phyloP scores from a whole-genome alignment of 2,113 vertebrate species.

The Macheiramphus alcinus region DNA sequence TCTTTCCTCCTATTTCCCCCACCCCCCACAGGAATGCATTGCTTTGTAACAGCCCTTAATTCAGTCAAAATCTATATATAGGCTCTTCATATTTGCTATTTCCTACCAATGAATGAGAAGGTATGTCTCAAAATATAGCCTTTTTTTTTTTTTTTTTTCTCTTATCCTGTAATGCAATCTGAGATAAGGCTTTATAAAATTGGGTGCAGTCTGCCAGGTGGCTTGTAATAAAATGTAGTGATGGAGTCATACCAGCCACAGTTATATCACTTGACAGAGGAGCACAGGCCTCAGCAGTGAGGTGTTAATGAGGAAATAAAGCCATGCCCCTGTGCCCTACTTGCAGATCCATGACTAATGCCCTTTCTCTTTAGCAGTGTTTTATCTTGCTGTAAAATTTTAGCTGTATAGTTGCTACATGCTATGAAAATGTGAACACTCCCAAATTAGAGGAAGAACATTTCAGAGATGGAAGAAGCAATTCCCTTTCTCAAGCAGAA shows the following conservation, averaged over 20 bases:
- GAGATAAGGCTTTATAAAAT: background rate
- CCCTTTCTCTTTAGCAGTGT: background rate
- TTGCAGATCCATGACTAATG: background rate
- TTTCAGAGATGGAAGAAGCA: background rate
- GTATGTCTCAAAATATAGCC: background rate
- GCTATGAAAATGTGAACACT: background rate
- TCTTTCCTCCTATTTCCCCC: background rate
- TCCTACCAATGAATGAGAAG: background rate
- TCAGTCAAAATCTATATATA: background rate
- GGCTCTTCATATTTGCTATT: background rate
- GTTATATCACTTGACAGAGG: background rate
- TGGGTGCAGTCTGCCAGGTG: background rate
- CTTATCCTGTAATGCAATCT: background rate
- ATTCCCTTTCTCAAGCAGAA: background rate
- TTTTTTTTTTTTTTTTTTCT: background rate
- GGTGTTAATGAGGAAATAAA: background rate
- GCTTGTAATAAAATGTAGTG: background rate
- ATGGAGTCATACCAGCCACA: background rate
- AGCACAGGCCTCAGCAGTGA: background rate
- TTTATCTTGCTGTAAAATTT: background rate
- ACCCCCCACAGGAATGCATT: background rate
- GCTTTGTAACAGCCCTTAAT: background rate
- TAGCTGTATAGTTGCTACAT: background rate
- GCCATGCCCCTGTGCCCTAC: fast-evolving
- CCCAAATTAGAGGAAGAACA: background rate